Percentiles rank a stretch among this genome's conserved stretches.
These are phyloP conservation scores for Mastomys natalensis DNA, from an alignment of 2,113 vertebrate species.

Conservation along the genomic window DNA sequence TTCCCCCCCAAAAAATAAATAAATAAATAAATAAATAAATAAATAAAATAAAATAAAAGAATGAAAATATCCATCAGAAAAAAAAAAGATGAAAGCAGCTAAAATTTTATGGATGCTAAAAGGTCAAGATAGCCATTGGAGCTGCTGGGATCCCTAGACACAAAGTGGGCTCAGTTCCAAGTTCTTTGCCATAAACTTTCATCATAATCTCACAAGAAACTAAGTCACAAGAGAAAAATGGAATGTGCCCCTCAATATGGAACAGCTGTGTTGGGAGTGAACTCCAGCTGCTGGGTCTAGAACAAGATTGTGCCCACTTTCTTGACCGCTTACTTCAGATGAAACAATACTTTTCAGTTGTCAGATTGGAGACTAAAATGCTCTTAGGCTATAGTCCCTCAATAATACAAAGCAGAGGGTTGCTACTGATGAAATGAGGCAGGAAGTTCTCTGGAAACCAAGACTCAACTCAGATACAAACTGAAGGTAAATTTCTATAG, in stretches of 20 bases:
- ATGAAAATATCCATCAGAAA: too few relatives aligned
- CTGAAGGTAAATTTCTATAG: background rate
- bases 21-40: too few relatives aligned
- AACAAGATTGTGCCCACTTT: background rate
- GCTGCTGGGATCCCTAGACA: background rate
- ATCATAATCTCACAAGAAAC: background rate
- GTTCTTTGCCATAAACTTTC: background rate
- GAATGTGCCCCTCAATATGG: background rate
- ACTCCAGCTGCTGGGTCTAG: background rate
- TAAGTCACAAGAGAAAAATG: background rate
- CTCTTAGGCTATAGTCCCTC: background rate
- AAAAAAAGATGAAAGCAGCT: conserved; percentile 32
- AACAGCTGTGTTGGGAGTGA: background rate
- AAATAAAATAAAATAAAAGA: too few relatives aligned
- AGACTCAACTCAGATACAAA: background rate
- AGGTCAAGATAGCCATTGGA: background rate
- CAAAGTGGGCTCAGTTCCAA: background rate
- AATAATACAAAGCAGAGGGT: background rate
- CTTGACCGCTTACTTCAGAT: background rate
- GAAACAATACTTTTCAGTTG: background rate
- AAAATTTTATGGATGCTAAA: conserved; percentile 20
- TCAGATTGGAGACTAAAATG: background rate
- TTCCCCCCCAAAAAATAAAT: too few relatives aligned
- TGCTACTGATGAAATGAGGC: background rate
- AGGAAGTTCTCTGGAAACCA: background rate